Evolutionary conservation across 2,113 vertebrate genomes (phyloP).

Genomic region (Syrrhaptes paradoxus): DNA sequence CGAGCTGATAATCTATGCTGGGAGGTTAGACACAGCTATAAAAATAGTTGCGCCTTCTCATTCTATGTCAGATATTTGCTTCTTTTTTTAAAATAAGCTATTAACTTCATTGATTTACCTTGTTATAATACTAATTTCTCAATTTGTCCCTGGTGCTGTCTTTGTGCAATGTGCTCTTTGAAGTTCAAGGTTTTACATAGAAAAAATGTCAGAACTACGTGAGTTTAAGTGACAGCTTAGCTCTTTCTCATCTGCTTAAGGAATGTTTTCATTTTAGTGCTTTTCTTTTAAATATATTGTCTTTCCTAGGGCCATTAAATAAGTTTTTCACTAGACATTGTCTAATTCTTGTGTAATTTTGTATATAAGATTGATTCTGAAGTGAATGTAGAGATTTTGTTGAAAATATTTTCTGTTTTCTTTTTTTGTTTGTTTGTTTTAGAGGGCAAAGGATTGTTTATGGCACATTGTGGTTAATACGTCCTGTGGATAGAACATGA

Average conservation of each 20-base stretch:
- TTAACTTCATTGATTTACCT: neutral
- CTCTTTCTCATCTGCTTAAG: slow-evolving; percentile 1
- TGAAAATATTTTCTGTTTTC: neutral
- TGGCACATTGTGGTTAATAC: neutral
- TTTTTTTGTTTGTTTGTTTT: neutral
- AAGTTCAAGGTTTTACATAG: slow-evolving; percentile 26
- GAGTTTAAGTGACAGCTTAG: slow-evolving; percentile 16
- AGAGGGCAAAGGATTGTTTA: neutral
- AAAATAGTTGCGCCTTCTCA: neutral
- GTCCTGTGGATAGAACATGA: neutral
- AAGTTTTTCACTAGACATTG: neutral
- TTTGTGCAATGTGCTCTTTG: slow-evolving; percentile 16
- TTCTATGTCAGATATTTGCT: neutral
- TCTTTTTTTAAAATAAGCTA: neutral
- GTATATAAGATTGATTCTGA: neutral
- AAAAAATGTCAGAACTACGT: slow-evolving; percentile 13
- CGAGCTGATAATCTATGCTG: neutral
- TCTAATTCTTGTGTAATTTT: neutral
- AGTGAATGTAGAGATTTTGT: neutral
- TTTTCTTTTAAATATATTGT: neutral
- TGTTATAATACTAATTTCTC: neutral
- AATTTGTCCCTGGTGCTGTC: neutral
- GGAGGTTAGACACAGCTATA: neutral
- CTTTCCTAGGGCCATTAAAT: neutral
- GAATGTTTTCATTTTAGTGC: neutral